Base-by-base conservation (phyloP, 1,140 invertebrate species). In the Apis dorsata region DNA sequence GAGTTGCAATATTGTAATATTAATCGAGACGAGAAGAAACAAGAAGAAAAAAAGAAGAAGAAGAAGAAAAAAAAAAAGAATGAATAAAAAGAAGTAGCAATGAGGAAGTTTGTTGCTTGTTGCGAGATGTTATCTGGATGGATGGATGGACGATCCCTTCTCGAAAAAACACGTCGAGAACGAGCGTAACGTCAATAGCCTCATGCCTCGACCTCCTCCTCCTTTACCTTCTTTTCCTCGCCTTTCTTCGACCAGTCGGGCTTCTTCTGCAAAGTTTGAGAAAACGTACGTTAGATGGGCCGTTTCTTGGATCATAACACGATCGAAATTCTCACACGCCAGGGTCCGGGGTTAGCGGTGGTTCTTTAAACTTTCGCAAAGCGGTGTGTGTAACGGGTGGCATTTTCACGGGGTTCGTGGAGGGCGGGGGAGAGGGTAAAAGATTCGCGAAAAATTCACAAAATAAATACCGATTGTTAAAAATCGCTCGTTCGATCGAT, bases 191-290 rank as follows among this genome's bases (percentile, higher is more conserved):
- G 71, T 65, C 59, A 79, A 60, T 66, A 83, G 77, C 94, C 94
- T 97, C 96, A 97, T 96, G 96, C 96, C 95, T 97, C 96, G 93
- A 96, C 96, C 94, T 97, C 96, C 92, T 96, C 95, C 94, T 97
- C 97, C 95, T 97, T 97, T 97, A 97, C 97, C 97, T 97, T 97
- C 95, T 97, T 96, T 91, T 96, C 96, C 92, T 97, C 97, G 92
- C 96, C 97, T 93, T 97, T 97, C 95, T 98, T 97, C 92, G 97
- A 97, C 97, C 97, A 98, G 95, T 97, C 97, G 90, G 97, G 97
- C 95, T 97, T 97, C 95, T 97, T 98, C 97, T 97, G 96, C 90
- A 95, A 95, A 93, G 89, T 7, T 91, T 83, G 72, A 91, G 91
- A 85, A 75, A 90, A 89, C 53, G 12, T 12, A 62, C 13, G 62